Evolutionary conservation across 30 jellyfish, hydroid and myxozoan species (phyloP).

Genomic region (Aurelia sp.): DNA sequence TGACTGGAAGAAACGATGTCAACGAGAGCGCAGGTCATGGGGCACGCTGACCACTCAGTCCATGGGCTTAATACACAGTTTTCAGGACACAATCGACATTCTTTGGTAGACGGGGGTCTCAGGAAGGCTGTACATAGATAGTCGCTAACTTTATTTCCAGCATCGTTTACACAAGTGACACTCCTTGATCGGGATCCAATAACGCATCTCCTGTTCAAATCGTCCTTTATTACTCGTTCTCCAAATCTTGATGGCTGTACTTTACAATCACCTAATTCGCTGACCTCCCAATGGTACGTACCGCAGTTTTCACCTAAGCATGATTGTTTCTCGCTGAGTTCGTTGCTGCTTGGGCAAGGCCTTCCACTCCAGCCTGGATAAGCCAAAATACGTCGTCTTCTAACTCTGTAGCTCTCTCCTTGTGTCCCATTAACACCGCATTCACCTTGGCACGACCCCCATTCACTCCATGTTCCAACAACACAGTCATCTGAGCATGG

Average conservation of each 20-base stretch:
- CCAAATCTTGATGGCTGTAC: slow-evolving; percentile 9
- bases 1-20: not conserved
- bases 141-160: slow-evolving; percentile 33
- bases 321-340: slow-evolving; percentile 32
- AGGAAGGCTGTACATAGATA: slow-evolving; percentile 46
- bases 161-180: slow-evolving; percentile 41
- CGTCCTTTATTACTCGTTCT: not conserved
- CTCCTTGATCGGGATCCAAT: slow-evolving; percentile 16
- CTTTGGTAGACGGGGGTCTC: slow-evolving; percentile 47
- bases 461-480: slow-evolving; percentile 70
- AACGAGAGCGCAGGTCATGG: slow-evolving; percentile 24
- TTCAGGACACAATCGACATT: slow-evolving; percentile 52
- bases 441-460: slow-evolving; percentile 72
- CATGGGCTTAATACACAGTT: slow-evolving; percentile 69
- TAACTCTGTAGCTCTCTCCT: slow-evolving; percentile 30
- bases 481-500: slow-evolving; percentile 84
- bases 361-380: slow-evolving; percentile 77
- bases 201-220: slow-evolving; percentile 11
- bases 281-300: slow-evolving; percentile 58
- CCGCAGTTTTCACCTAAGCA: slow-evolving; percentile 69
- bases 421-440: slow-evolving; percentile 55
- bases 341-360: slow-evolving; percentile 46
- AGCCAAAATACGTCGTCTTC: slow-evolving; percentile 52
- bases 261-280: slow-evolving; percentile 36
- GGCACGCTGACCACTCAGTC: slow-evolving; percentile 72